Base-by-base conservation (phyloP, 2,888 invertebrate species). In the Iphiclides podalirius region DNA sequence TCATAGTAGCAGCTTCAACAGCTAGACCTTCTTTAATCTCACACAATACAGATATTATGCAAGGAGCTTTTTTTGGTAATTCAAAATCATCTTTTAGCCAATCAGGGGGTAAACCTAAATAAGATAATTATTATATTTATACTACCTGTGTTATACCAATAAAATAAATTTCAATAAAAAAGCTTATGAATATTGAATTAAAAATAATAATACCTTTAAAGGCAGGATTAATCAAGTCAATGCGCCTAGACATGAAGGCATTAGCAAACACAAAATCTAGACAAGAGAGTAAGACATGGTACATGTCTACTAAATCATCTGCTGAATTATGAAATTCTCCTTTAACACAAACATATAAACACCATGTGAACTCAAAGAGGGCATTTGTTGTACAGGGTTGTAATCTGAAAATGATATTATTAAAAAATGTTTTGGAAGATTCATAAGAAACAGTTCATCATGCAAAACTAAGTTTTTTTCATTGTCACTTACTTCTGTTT, bases 311-410 rank as follows among this genome's bases (percentile, higher is more conserved):
- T 48, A 99, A 88, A 79, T 99, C 98, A 72, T 97, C 95, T 39
- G 95, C 94, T 16, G 96, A 95, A 45, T 93, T 93, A 34, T 95
- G 93, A 69, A 96, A 95, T 70, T 96, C 94, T 41, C 95, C 95
- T 86, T 96, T 96, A 9, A 96, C 94, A 74, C 95, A 94, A 26
- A 98, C 92, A 82, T 96, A 98, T 51, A 98, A 84, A 42, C 95
- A 95, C 98, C 98, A 99, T 61, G 95, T 94, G 71, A 98, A 96
- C 71, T 97, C 96, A 79, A 96, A 98, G 2, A 98, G 86, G 70
- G 96, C 95, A 45, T 93, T 91, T 36, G 94, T 91, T 4, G 95
- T 93, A 75, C 97, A 97, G 20, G 94, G 94, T 26, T 93, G 88
- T 42, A 93, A 86, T 71, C 94, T 96, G 72, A 34, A 60, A 63